Percentiles rank a stretch among this genome's conserved stretches.
These are phyloP conservation scores for Takifugu flavidus DNA, from an alignment of 2,113 vertebrate genomes.

Conservation along the genomic window DNA sequence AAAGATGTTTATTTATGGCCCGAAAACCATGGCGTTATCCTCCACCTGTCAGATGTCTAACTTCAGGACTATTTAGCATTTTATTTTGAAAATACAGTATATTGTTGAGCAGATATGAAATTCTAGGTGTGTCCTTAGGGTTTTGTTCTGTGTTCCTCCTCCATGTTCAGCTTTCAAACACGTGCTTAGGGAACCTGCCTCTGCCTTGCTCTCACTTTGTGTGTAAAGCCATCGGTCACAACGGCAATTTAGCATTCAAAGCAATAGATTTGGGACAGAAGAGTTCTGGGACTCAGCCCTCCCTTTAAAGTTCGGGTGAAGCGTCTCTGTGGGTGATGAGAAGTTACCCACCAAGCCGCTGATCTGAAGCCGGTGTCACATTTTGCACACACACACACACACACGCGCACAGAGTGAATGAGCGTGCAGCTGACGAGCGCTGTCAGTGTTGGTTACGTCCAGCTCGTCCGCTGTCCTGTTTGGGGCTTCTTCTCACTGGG, in stretches of 20 bases:
- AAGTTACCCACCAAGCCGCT: too few relatives aligned
- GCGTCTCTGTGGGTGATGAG: conserved; percentile 4
- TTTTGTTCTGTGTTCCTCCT: conserved; percentile 31
- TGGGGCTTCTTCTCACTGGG: conserved; percentile 3
- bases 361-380: too few relatives aligned
- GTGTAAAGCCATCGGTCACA: conserved; percentile 29
- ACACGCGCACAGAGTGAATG: neutral
- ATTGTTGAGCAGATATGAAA: conserved; percentile 54
- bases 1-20: conserved; percentile 71
- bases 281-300: conserved; percentile 35
- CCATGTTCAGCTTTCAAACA: conserved; percentile 35
- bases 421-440: too few relatives aligned
- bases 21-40: conserved; percentile 37
- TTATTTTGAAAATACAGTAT: conserved; percentile 63
- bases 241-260: conserved; percentile 49
- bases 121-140: conserved; percentile 57
- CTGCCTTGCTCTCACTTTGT: conserved; percentile 22
- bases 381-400: conserved; percentile 13
- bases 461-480: conserved; percentile 1
- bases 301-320: conserved; percentile 61
- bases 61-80: conserved; percentile 56
- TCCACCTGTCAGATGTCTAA: conserved; percentile 58
- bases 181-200: conserved; percentile 43
- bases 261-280: conserved; percentile 62
- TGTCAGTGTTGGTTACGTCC: neutral